Evolutionary conservation across 1,140 invertebrate genomes (phyloP), one percentile per base, ranked within the genome.

Genomic region (Caenorhabditis elegans): DNA sequence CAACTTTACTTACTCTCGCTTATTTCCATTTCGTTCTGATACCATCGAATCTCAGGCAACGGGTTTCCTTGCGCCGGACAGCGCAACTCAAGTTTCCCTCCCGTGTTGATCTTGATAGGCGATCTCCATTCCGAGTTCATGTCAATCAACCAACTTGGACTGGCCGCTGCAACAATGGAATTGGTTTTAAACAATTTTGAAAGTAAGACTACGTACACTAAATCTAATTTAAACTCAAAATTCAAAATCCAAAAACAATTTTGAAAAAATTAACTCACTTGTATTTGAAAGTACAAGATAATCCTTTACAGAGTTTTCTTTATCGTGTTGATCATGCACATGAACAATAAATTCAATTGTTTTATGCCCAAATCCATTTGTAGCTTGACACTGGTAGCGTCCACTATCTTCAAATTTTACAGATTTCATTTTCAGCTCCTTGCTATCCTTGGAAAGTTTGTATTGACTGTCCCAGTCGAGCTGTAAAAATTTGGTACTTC

Each of bases 31-130:
- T 79, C 53, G 24, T 83, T 82, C 80, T 84, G 86, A 76, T 79
- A 82, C 83, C 83, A 84, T 22, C 77, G 76, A 49, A 84, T 83
- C 31, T 83, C 80, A 8, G 83, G 83, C 80, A 78, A 49, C 26
- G 83, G 83, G 39, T 83, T 84, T 75, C 83, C 83, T 76, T 78
- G 53, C 11, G 81, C 81, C 13, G 83, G 82, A 49, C 83, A 84
- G 24, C 78, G 77, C 24, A 84, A 48, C 80, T 84, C 83, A 34
- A 84, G 78, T 70, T 79, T 79, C 22, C 83, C 83, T 24, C 83
- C 83, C 17, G 51, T 79, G 77, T 82, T 83, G 28, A 84, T 76
- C 43, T 76, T 84, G 17, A 79, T 60, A 22, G 81, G 70, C 0
- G 53, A 76, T 48, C 31, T 46, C 55, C 46, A 53, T 75, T 79